Evolutionary conservation across 2,797 vertebrate genomes (phyloP).

Genomic region (Anniella stebbinsi): DNA sequence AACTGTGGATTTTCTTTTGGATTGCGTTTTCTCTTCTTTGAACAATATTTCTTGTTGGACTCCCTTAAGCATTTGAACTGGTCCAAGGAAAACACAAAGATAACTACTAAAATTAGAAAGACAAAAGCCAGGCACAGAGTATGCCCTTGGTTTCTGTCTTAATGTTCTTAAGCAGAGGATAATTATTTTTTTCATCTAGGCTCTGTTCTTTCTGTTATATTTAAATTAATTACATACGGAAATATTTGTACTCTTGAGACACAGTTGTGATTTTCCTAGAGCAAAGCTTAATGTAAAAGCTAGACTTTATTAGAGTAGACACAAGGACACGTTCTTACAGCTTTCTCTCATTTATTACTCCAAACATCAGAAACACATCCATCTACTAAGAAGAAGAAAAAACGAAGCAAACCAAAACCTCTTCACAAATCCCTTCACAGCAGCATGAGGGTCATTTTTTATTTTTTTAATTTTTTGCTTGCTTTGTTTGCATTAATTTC

Average conservation of each 20-base stretch:
- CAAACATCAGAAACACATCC: slow-evolving; percentile 47
- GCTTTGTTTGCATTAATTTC: background rate
- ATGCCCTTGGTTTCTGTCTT: slow-evolving; percentile 58
- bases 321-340: slow-evolving; percentile 37
- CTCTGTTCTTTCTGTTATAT: slow-evolving; percentile 64
- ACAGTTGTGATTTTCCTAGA: slow-evolving; percentile 59
- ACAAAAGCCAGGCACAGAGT: slow-evolving; percentile 63
- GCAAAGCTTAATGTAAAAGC: slow-evolving; percentile 62
- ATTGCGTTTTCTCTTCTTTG: slow-evolving; percentile 60
- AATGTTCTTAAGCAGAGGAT: slow-evolving; percentile 63
- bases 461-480: background rate
- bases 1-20: slow-evolving; percentile 61
- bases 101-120: slow-evolving; percentile 61
- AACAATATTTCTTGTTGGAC: slow-evolving; percentile 56
- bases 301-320: slow-evolving; percentile 50
- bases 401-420: background rate
- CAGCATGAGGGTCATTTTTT: background rate
- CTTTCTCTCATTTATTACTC: slow-evolving; percentile 63
- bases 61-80: slow-evolving; percentile 52
- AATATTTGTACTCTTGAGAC: slow-evolving; percentile 66
- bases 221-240: slow-evolving; percentile 74
- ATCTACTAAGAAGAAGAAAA: slow-evolving; percentile 6
- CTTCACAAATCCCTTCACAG: background rate
- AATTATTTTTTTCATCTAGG: slow-evolving; percentile 68
- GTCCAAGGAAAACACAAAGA: slow-evolving; percentile 57